phyloP scores from a whole-genome alignment of 2,797 vertebrate species.

The Pteropus rufus region DNA sequence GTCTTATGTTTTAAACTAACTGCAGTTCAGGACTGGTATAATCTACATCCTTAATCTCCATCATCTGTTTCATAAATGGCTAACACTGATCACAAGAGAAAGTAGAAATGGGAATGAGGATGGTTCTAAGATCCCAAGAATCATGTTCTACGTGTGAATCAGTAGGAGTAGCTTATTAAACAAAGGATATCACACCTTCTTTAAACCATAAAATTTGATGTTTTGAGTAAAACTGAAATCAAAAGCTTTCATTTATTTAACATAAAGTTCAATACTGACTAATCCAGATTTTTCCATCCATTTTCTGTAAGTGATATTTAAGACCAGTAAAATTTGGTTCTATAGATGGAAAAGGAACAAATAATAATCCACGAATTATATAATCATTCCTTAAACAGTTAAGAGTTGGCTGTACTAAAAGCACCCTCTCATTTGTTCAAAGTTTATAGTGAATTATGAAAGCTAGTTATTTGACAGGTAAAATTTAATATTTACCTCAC shows the following conservation, averaged over 20 bases:
- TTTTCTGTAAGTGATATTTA: conserved; percentile 5
- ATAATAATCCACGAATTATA: conserved; percentile 12
- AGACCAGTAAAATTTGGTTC: neutral
- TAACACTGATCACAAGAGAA: neutral
- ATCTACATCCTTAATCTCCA: neutral
- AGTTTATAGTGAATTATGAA: conserved; percentile 17
- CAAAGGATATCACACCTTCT: neutral
- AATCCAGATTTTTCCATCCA: neutral
- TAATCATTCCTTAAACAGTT: neutral
- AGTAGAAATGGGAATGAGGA: neutral
- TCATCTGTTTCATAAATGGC: neutral
- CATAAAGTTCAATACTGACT: conserved; percentile 16
- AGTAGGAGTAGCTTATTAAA: neutral
- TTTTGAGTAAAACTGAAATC: neutral
- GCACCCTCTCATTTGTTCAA: neutral
- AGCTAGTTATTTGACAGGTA: conserved; percentile 5
- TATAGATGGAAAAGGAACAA: neutral
- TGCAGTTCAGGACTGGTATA: neutral
- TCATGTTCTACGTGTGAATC: neutral
- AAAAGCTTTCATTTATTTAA: conserved; percentile 2
- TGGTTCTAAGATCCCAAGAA: neutral
- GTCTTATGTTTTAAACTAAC: conserved; percentile 29
- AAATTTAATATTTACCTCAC: conserved; percentile 40
- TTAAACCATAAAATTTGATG: neutral
- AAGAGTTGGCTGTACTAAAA: neutral